Evolutionary conservation across 2,113 vertebrate species (phyloP), one percentile per base, ranked within the genome.

Genomic region (Camelus dromedarius): DNA sequence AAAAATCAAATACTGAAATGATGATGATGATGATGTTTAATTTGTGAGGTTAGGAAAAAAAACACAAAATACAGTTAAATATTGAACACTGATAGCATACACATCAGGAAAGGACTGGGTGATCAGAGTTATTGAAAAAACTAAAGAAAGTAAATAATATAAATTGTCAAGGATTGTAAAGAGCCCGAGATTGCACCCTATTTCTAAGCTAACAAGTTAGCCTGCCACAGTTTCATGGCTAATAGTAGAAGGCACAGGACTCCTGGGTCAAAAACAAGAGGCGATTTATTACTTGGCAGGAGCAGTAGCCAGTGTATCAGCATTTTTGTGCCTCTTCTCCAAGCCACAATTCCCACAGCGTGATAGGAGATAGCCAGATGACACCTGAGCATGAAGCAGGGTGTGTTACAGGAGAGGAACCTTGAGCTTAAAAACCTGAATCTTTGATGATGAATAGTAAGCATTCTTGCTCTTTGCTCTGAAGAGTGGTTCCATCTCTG

Each of bases 1-100:
- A 93, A 73, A 93, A 75, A n/a, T 42, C 20, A 91, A 96, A 89
- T 32, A 79, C 14, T 60, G n/a, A 76, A 93, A 81, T 56, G 19
- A 81, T 35, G 16, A 46, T 35, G 16, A 46, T 82, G 46, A 89
- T 42, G 10, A 82, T 83, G 69, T 69, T 83, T 42, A 83, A 83
- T 54, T 62, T 88, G 20, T 89, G 67, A 64, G 30, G 12, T 19
- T 80, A 12, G 73, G 30, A n/a, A 73, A 80, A 80, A 62, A 69
- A 42, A 5, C 10, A 80, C 46, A 54, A 72, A 86, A 86, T 46
- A 32, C 50, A 54, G 35, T 52, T 67, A 95, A 91, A 87, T 75
- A 48, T 82, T 66, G 60, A 89, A 46, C 20, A 89, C 35, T 30
- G 89, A 76, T 30, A 70, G 19, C 28, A 67, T 52, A 76, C 10